Conservation (phyloP, 2,113 vertebrate species). For the Brachyhypopomus occidentalis region DNA sequence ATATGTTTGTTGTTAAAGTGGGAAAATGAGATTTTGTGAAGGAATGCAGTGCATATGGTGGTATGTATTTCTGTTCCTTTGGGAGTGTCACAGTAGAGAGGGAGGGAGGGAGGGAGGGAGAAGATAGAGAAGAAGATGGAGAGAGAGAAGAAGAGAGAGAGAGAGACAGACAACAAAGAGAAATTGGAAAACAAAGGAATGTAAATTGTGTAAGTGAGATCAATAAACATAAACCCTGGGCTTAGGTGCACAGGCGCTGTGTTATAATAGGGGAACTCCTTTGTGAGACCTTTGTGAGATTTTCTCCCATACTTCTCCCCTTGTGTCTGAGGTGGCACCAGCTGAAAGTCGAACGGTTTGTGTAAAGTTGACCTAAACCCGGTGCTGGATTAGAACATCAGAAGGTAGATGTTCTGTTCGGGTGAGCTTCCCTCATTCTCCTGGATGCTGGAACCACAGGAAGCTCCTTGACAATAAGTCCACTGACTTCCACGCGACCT, state of each 20-base stretch:
- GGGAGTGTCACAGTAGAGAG: background rate
- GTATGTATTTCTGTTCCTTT: conserved; percentile 10
- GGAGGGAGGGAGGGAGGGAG: conserved; percentile 2
- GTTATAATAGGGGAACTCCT: background rate
- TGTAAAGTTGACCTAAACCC: conserved; percentile 57
- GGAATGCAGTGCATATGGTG: conserved; percentile 24
- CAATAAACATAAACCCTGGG: background rate
- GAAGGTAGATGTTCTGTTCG: background rate
- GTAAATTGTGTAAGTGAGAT: conserved; percentile 18
- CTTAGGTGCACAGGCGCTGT: background rate
- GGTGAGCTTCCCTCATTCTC: background rate
- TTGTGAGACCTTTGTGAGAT: too few species aligned
- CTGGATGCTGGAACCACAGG: background rate
- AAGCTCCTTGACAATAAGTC: background rate
- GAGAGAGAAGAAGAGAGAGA: background rate
- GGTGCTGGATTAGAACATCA: background rate
- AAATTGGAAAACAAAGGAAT: conserved; percentile 13
- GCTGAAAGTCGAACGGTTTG: conserved; percentile 69
- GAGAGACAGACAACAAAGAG: background rate
- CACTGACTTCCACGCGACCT: background rate
- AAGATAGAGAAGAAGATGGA: background rate
- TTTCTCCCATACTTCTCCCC: conserved; percentile 15
- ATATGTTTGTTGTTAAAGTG: conserved; percentile 51
- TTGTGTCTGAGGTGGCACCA: background rate
- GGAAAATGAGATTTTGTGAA: background rate